These are phyloP conservation scores for Tachycineta bicolor DNA, from an alignment of 2,113 vertebrate species.

Conservation along the genomic window DNA sequence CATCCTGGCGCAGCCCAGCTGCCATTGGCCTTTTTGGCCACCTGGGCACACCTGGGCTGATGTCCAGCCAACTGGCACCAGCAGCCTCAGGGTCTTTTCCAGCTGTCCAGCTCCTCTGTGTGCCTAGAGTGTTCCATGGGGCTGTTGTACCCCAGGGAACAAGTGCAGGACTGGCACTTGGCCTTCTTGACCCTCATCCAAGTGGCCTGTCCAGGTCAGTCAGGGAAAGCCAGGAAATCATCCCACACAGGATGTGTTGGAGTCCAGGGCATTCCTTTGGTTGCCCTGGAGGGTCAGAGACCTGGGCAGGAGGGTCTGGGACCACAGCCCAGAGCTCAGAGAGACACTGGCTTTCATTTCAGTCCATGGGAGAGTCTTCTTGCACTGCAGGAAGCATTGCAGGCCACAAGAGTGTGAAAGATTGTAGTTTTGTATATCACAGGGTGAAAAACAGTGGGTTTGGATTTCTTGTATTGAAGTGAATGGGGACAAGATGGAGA, in stretches of 20 bases:
- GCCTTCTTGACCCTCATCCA: neutral
- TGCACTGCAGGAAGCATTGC: too few relatives aligned
- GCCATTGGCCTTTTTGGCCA: neutral
- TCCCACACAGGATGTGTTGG: accelerated
- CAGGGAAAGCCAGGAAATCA: neutral
- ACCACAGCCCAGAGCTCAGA: too few relatives aligned
- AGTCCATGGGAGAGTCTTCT: too few relatives aligned
- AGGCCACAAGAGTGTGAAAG: too few relatives aligned
- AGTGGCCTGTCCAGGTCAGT: neutral
- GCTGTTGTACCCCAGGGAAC: neutral
- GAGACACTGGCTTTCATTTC: too few relatives aligned
- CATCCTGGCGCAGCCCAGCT: neutral
- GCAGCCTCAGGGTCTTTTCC: neutral
- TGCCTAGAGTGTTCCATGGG: neutral
- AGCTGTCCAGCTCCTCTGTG: neutral
- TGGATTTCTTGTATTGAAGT: too few relatives aligned
- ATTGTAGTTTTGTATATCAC: too few relatives aligned
- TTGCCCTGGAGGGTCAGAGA: too few relatives aligned
- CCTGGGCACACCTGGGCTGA: neutral
- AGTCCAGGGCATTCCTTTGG: too few relatives aligned
- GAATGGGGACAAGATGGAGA: too few relatives aligned
- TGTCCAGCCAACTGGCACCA: neutral
- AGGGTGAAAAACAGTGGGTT: too few relatives aligned
- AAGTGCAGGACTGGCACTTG: neutral
- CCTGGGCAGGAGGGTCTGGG: too few relatives aligned